Base-by-base conservation (phyloP, 1,140 invertebrate genomes). In the Hylaeus anthracinus region DNA sequence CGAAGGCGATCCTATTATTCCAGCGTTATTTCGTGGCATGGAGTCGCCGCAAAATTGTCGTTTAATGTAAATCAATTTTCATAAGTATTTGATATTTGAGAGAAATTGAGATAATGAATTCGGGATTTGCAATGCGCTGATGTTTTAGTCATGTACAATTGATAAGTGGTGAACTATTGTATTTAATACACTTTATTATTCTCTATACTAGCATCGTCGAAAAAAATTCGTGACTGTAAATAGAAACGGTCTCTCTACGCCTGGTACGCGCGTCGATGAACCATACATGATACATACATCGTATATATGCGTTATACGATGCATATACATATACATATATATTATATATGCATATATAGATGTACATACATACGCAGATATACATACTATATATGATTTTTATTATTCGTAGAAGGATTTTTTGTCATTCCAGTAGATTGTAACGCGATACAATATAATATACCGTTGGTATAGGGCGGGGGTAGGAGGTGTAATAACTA, bases 31-130 rank as follows among this genome's bases (percentile, higher is more conserved):
- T 51, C 84, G 87, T 1, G 89, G 85, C 53, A 65, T 90, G 15
- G 89, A 92, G 45, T 82, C 88, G 0, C 85, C 88, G 3, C 90
- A 92, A 83, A 92, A 91, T 70, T 93, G 92, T 70, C 88, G 82
- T 73, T 77, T 93, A n/a, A 93, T 92, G 91, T 93, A 90, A 87
- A 87, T 48, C 43, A 63, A 78, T 72, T 8, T n/a, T 66, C 51
- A 41, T 26, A 37, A 60, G 48, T 26, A 51, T 60, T 14, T 41
- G 1, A 14, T 3, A 3, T 1, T 12, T n/a, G n/a, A 26, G 12
- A 56, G 56, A 45, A 26, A 10, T 61, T 26, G 1, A 43, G 10
- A 10, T 63, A 45, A 60, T 0, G 14, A 45, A 43, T 37, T 51
- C n/a, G n/a, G 43, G 5, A 12, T 8, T n/a, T 64, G 45, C 39